Percentiles rank a stretch among this genome's conserved stretches.
These are phyloP conservation scores for Gymnocheta viridis DNA, from an alignment of 2,888 invertebrate genomes.

Conservation along the genomic window DNA sequence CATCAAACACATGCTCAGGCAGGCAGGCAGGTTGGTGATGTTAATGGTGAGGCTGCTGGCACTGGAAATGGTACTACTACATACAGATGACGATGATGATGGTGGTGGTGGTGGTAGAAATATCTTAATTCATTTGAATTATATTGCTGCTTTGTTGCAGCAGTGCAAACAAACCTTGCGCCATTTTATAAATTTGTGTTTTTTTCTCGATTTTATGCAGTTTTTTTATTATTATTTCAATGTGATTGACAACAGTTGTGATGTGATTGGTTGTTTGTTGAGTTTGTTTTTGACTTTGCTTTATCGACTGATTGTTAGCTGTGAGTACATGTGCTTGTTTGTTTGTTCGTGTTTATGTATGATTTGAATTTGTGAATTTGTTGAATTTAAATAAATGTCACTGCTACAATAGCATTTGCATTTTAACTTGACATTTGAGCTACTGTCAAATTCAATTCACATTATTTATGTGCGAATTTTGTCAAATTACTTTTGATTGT, in stretches of 20 bases:
- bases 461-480: constrained; percentile 67
- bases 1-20: background rate
- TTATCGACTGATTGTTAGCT: constrained; percentile 39
- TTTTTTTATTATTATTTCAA: constrained; percentile 5
- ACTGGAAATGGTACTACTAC: constrained; percentile 1
- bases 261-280: constrained; percentile 59
- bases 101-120: constrained; percentile 43
- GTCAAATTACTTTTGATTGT: constrained; percentile 68
- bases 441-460: constrained; percentile 62
- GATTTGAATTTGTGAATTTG: constrained; percentile 48
- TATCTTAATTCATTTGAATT: constrained; percentile 65
- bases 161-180: constrained; percentile 59
- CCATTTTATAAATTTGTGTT: constrained; percentile 57
- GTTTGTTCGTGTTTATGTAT: constrained; percentile 4
- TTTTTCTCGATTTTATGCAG: background rate
- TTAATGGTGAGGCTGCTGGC: constrained; percentile 39
- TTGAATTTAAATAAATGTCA: constrained; percentile 67
- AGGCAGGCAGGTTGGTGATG: background rate
- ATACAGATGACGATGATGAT: background rate
- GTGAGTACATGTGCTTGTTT: background rate
- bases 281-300: constrained; percentile 28
- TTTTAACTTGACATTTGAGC: constrained; percentile 69
- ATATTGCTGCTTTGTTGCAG: constrained; percentile 44
- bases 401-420: constrained; percentile 60
- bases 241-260: constrained; percentile 65